Percentiles rank a stretch among this genome's conserved stretches.
Conservation (phyloP, 2,797 vertebrate species). For the Pipistrellus pygmaeus region DNA sequence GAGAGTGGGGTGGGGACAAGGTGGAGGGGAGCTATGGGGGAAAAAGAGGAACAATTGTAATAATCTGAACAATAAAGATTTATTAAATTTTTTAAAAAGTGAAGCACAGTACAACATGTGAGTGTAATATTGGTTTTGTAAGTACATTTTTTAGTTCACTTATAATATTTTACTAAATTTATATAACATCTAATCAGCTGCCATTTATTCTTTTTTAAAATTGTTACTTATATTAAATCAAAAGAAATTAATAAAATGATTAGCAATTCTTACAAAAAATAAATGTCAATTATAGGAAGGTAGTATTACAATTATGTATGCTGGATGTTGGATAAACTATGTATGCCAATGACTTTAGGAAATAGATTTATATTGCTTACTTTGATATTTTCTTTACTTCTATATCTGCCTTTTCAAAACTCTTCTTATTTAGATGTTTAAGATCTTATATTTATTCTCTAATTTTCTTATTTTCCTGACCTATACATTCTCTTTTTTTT, state of each 20-base stretch:
- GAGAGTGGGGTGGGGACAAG: too few species aligned
- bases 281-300: not conserved
- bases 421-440: not conserved
- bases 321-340: not conserved
- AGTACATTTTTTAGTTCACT: not conserved
- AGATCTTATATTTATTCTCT: not conserved
- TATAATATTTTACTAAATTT: conserved; percentile 18
- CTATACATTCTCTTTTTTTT: not conserved
- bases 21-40: too few species aligned
- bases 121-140: not conserved
- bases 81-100: too few species aligned
- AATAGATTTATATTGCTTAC: not conserved
- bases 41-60: too few species aligned
- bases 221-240: not conserved
- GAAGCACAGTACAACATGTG: not conserved
- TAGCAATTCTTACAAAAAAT: not conserved
- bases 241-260: conserved; percentile 25
- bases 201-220: not conserved
- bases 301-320: not conserved
- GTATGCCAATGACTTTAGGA: not conserved
- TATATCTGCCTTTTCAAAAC: not conserved
- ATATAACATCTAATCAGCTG: not conserved
- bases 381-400: not conserved
- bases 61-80: too few species aligned
- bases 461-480: not conserved